Percentiles rank a stretch among this genome's conserved stretches.
Conservation (phyloP, 2,113 vertebrate genomes). For the Orthonyx spaldingii region DNA sequence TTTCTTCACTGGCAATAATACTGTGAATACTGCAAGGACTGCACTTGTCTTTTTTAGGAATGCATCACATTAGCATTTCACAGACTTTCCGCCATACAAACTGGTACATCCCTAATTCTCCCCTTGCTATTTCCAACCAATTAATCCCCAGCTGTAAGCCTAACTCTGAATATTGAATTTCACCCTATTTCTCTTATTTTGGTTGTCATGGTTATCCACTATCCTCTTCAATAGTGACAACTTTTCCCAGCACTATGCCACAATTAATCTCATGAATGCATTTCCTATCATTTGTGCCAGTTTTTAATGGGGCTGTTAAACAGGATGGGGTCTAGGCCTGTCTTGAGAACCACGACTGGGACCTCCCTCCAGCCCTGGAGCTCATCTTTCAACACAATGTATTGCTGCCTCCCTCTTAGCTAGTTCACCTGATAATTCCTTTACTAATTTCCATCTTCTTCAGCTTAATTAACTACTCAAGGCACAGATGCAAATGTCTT, state of each 20-base stretch:
- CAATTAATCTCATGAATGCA: neutral
- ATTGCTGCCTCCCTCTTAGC: neutral
- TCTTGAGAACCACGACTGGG: neutral
- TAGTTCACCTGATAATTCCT: neutral
- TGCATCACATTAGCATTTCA: neutral
- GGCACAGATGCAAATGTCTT: neutral
- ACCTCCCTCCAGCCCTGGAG: neutral
- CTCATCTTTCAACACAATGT: neutral
- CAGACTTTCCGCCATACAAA: neutral
- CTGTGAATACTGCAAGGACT: neutral
- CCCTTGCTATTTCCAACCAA: neutral
- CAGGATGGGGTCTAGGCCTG: neutral
- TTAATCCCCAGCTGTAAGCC: neutral
- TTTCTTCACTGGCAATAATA: neutral
- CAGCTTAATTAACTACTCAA: slow-evolving; percentile 27
- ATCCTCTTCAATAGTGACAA: neutral
- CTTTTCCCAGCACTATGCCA: neutral
- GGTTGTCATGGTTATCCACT: neutral
- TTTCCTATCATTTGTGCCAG: neutral
- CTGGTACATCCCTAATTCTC: neutral
- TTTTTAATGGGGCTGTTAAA: neutral
- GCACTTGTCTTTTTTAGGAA: neutral
- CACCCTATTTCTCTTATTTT: neutral
- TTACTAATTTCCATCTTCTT: neutral
- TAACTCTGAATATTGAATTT: neutral